Evolutionary conservation across 1,140 invertebrate genomes (phyloP), one percentile per base, ranked within the genome.

Genomic region (Drosophila persimilis): DNA sequence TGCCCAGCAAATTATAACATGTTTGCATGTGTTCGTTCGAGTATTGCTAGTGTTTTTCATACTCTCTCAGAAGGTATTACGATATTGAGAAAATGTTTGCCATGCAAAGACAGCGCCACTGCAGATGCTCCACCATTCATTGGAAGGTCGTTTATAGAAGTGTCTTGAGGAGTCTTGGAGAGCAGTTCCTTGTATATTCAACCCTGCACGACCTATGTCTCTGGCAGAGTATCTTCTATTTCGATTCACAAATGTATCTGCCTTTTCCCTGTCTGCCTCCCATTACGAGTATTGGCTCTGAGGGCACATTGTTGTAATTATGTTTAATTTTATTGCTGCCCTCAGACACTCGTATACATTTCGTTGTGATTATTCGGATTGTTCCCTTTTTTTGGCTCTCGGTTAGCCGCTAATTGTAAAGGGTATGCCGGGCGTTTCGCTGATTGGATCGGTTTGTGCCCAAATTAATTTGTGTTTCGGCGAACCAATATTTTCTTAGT

Each of bases 291-390:
- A 76, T 73, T 80, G 73, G 43, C 53, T 35, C 11, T 39, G n/a
- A 31, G 45, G 59, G 63, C 78, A 43, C 62, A 67, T 64, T 74
- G 57, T 85, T 77, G 81, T 85, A 85, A 85, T 85, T 85, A 85
- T 85, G 83, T 86, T 85, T 86, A 88, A 86, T 86, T 86, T 86
- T 77, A 86, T 81, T 86, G 74, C 70, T 54, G n/a, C 13, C 53
- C 63, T 45, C 45, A 39, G 35, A 39, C 4, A 13, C 24, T 51
- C 26, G 41, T 24, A 39, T 43, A 50, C 35, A 57, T 74, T 52
- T 64, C 64, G 47, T 73, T 61, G 53, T 64, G 61, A 73, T 73
- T 69, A 69, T 69, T 69, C 24, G 44, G 51, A 45, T 22, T 44
- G 64, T 24, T 57, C 20, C 15, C 11, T 13, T 39, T 9, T 44